phyloP scores from a whole-genome alignment of 2,797 vertebrate species.

The Xyrichtys novacula region DNA sequence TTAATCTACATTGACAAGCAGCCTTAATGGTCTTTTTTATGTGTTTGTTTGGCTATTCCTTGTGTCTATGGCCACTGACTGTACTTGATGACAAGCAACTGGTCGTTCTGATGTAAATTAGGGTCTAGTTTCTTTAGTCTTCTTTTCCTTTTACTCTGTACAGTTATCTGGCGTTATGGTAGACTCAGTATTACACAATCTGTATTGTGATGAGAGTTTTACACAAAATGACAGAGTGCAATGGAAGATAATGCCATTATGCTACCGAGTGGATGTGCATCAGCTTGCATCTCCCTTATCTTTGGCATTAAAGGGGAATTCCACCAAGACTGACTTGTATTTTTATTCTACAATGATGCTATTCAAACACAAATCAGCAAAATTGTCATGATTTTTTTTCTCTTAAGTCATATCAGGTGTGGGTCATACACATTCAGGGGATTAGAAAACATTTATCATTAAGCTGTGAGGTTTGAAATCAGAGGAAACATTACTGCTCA shows the following conservation, averaged over 20 bases:
- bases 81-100: slow-evolving; percentile 75
- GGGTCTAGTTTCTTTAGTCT: slow-evolving; percentile 68
- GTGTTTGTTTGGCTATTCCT: slow-evolving; percentile 72
- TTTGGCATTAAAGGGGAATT: slow-evolving; percentile 76
- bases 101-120: slow-evolving; percentile 72
- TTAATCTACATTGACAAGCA: slow-evolving; percentile 79
- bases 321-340: slow-evolving; percentile 66
- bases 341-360: slow-evolving; percentile 45
- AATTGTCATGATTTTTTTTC: neutral
- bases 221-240: slow-evolving; percentile 53
- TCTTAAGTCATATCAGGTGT: slow-evolving; percentile 24
- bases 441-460: neutral
- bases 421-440: too few species aligned
- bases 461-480: neutral
- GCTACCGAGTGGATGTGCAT: slow-evolving; percentile 69
- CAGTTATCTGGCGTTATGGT: slow-evolving; percentile 69
- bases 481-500: too few species aligned
- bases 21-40: slow-evolving; percentile 79
- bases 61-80: slow-evolving; percentile 77
- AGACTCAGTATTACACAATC: slow-evolving; percentile 73
- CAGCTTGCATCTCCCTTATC: slow-evolving; percentile 65
- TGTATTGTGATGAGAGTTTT: slow-evolving; percentile 73
- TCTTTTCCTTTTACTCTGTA: slow-evolving; percentile 72
- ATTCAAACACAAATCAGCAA: too few species aligned
- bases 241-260: slow-evolving; percentile 69